A percentile compares a stretch with the other conserved stretches of the same genome.
These are phyloP conservation scores for Eremobia ochroleuca DNA, from an alignment of 2,888 invertebrate genomes.

Conservation along the genomic window DNA sequence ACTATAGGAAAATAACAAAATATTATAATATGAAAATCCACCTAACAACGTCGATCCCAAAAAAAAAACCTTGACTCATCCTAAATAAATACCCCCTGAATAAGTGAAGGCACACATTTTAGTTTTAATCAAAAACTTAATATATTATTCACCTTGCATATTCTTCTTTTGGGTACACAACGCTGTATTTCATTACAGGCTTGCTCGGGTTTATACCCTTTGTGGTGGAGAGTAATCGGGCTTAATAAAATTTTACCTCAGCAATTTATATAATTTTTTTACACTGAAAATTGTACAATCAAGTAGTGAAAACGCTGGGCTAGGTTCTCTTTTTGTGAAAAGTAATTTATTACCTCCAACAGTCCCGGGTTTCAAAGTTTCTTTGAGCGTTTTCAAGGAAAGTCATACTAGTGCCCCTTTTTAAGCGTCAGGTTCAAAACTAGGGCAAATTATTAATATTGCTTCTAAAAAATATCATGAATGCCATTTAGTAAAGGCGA, in stretches of 20 bases:
- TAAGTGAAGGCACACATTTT: conserved; percentile 39
- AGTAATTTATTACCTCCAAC: conserved; percentile 30
- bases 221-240: conserved; percentile 35
- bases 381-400: conserved; percentile 17
- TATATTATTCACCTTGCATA: conserved; percentile 62
- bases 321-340: conserved; percentile 19
- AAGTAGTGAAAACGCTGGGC: conserved; percentile 22
- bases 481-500: neutral
- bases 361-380: conserved; percentile 10
- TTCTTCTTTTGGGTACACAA: conserved; percentile 49
- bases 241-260: conserved; percentile 58
- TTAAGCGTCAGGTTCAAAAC: neutral
- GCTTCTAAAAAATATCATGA: neutral
- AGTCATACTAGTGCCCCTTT: neutral
- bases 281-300: conserved; percentile 52
- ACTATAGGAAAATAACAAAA: neutral
- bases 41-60: neutral
- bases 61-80: conserved; percentile 21
- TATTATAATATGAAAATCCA: neutral
- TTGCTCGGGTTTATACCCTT: conserved; percentile 43
- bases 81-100: conserved; percentile 44
- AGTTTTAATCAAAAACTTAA: conserved; percentile 69
- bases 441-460: neutral
- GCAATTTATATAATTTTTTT: conserved; percentile 55
- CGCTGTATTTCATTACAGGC: conserved; percentile 57